These are phyloP conservation scores for Drosophila auraria DNA, from an alignment of 1,140 invertebrate species.

Conservation along the genomic window DNA sequence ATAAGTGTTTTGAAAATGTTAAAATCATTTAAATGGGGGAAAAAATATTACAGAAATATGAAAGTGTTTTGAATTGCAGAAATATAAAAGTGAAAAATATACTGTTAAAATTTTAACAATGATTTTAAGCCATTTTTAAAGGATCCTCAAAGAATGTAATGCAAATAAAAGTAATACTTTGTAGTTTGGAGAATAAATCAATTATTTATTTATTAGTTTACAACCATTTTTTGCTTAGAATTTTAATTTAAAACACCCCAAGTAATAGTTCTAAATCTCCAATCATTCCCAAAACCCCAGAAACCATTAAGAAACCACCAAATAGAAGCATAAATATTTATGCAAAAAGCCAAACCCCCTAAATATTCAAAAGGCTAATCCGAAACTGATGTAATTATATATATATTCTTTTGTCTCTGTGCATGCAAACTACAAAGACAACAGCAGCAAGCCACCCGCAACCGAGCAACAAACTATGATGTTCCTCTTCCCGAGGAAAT, in stretches of 20 bases:
- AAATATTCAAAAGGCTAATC: slow-evolving; percentile 13
- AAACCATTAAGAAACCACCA: not conserved
- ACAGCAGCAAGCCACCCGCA: slow-evolving; percentile 10
- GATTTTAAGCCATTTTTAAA: not conserved
- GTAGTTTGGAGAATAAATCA: no score
- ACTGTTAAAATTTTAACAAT: no score
- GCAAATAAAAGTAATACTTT: no score
- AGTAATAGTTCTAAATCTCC: not conserved
- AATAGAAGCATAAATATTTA: slow-evolving; percentile 12
- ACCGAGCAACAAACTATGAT: slow-evolving; percentile 56
- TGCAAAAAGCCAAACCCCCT: not conserved
- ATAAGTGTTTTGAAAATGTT: no score
- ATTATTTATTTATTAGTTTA: not conserved
- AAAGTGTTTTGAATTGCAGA: no score
- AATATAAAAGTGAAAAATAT: no score
- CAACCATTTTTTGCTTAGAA: not conserved
- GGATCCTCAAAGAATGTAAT: not conserved
- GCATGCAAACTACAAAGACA: slow-evolving; percentile 12
- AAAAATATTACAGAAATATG: no score
- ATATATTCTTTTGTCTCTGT: slow-evolving; percentile 23
- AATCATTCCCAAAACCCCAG: not conserved
- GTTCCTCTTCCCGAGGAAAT: slow-evolving; percentile 54
- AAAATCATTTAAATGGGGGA: no score
- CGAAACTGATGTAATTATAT: slow-evolving; percentile 21
- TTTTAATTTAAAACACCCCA: no score